Evolutionary conservation across 1,140 invertebrate species (phyloP).

Genomic region (Drosophila biarmipes): DNA sequence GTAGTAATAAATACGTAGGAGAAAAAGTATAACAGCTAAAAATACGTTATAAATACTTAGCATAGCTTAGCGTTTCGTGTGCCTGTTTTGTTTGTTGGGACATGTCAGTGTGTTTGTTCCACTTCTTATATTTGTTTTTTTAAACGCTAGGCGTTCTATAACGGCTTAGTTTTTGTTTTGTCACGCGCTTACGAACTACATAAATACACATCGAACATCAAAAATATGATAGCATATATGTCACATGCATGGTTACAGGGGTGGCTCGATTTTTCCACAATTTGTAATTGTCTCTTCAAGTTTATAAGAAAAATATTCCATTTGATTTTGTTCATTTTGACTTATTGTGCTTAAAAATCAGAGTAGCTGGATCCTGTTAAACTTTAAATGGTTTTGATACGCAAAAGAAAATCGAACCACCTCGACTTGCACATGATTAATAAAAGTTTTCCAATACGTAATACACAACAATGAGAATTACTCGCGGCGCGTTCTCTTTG

Average conservation of each 20-base stretch:
- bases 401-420: neutral
- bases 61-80: conserved; percentile 39
- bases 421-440: conserved; percentile 8
- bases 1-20: conserved; percentile 58
- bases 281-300: neutral
- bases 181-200: conserved; percentile 73
- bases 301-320: neutral
- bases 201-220: conserved; percentile 81
- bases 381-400: neutral
- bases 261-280: neutral
- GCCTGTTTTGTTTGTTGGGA: conserved; percentile 18
- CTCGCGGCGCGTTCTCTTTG: conserved; percentile 76
- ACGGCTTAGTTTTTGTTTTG: conserved; percentile 52
- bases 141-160: conserved; percentile 81
- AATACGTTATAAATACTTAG: conserved; percentile 63
- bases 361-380: neutral
- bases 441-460: conserved; percentile 15
- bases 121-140: conserved; percentile 58
- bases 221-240: conserved; percentile 68
- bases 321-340: neutral
- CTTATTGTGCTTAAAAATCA: neutral
- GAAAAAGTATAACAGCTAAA: conserved; percentile 55
- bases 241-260: conserved; percentile 11
- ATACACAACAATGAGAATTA: conserved; percentile 65
- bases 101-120: conserved; percentile 23